Evolutionary conservation across 2,113 vertebrate species (phyloP), one percentile per base, ranked within the genome.

Genomic region (Columbina picui): DNA sequence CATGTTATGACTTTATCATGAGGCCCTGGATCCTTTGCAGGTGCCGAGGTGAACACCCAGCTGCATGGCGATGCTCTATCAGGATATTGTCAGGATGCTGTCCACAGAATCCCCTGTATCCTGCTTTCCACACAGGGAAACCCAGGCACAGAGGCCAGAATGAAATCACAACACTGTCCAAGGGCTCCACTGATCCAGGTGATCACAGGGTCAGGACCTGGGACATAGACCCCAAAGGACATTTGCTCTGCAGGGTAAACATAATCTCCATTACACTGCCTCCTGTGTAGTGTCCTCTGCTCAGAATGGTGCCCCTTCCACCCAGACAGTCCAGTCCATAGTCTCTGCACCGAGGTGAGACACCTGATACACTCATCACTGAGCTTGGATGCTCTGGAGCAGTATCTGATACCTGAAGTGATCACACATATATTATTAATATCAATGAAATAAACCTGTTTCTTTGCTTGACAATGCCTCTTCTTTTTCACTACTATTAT

Each of bases 1-100:
- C 10, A 8, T 47, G 29, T 19, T 36, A 32, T 30, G 20, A 10
- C 3, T 7, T 6, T 34, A 41, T 2, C 3, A 0, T n/a, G 26
- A 19, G 18, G 16, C 6, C 30, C n/a, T 59, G 10, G 30, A n/a
- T 27, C 43, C 43, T 53, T 57, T 64, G n/a, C 43, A 69, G 41
- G 29, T 79, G 32, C 29, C 20, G 23, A 30, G 23, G 10, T 18
- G n/a, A 83, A 73, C 41, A 56, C 2, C 3, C 39, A 78, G 52
- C 16, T 67, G 32, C 47, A 65, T 1, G 12, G 36, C 36, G 56
- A 36, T 56, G 45, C 27, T 4, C 0, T 13, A 25, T 50, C 34
- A 87, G 55, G 18, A 68, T n/a, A n/a, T n/a, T n/a, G n/a, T n/a
- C n/a, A n/a, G n/a, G n/a, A n/a, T n/a, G n/a, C n/a, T n/a, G n/a